Evolutionary conservation across 1,140 invertebrate genomes (phyloP), one percentile per base, ranked within the genome.

Genomic region (Dendrolimus kikuchii): DNA sequence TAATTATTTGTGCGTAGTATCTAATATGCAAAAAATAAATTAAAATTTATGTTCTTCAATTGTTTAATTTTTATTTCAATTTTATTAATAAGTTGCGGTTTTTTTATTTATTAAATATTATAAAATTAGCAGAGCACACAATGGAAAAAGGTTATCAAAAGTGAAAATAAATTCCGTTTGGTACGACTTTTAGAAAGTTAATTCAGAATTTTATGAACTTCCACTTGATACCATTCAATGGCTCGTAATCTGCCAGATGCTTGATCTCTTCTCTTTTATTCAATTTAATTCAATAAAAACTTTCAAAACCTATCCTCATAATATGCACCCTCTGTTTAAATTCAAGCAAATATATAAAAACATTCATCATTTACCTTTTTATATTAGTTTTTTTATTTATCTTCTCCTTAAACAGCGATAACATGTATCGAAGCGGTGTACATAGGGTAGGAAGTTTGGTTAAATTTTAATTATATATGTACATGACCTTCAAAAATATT

Each of bases 241-340:
- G 57, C 57, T 58, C 49, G 40, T 55, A 56, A 64, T 41, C 51
- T 59, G 59, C 65, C 69, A 72, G 69, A 69, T 69, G 69, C 67
- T 59, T 48, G 57, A 50, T 64, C 60, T 64, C 65, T 63, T 66
- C 66, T 61, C 60, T 60, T 66, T 67, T 23, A 23, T 23, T 23
- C 23, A 23, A 23, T 23, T 23, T 23, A 23, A 69, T 72, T 69
- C 62, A 69, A 72, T 67, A 66, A 69, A 69, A 59, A 61, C 59
- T 60, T 63, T 62, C 38, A 38, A 7, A 6, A 10, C 40, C 49
- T 9, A 23, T 23, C 23, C 23, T 23, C 23, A 23, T 51, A 43
- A 51, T 51, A 41, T 51, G 42, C 49, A 49, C 38, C 48, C 38
- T 39, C 40, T 38, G 5, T 49, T 39, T 10, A 40, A 49, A 49